Evolutionary conservation across 1,140 invertebrate species (phyloP), one percentile per base, ranked within the genome.

Genomic region (Manduca sexta): DNA sequence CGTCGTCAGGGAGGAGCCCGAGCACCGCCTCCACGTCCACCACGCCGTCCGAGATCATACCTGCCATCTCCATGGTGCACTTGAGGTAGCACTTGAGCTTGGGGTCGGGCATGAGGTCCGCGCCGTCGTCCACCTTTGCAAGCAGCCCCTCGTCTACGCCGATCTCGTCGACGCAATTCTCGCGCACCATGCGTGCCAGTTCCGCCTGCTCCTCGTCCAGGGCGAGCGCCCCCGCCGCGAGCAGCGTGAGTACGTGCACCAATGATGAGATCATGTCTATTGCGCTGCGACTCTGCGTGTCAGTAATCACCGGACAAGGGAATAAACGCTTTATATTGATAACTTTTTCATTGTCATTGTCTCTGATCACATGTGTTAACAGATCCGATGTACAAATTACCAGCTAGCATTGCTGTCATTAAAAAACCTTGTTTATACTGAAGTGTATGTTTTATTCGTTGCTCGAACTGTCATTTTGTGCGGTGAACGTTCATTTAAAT

Each of bases 1-100:
- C 18, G 8, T 71, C 67, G 7, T 73, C 70, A 0, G 77, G 77
- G 38, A 84, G 49, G 21, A 84, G 41, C 4, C 70, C 72, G 10
- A 83, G 31, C 10, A 83, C 71, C 0, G 75, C 71, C 7, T 84
- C 79, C 34, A 81, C 61, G 44, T 84, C 81, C 35, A 84, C 56
- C 10, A 39, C 60, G 2, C 81, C 81, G 8, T 68, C 75, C 0
- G 67, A 52, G 61, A 84, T 56, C 77, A 84, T 82, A 5, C 81
- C 78, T 0, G 72, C 74, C 1, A 77, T 84, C 60, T 81, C 81
- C 81, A 84, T 79, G 12, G 71, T 63, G 46, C 81, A 84, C 45
- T 82, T 82, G 37, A 77, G 74, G 66, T 82, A 84, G 52, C 81
- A 82, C 43, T 82, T 81, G 5, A 84, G 60, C 43, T 71, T 72